phyloP scores from a whole-genome alignment of 1,140 invertebrate genomes.

The Phymastichus coffea region DNA sequence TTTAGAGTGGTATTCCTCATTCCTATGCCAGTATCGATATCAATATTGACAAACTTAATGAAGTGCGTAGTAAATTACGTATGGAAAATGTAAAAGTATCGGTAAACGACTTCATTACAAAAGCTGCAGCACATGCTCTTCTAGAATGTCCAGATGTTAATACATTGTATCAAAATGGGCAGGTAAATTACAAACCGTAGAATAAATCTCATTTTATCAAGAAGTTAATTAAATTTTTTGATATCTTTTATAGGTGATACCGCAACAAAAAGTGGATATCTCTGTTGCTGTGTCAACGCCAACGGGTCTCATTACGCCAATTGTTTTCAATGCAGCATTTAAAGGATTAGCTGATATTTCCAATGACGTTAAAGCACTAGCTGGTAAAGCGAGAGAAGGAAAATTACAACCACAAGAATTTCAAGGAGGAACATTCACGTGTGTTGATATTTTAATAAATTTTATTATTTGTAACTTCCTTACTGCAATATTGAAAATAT shows the following conservation, averaged over 20 bases:
- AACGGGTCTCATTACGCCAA: conserved; percentile 96
- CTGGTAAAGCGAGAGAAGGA: conserved; percentile 86
- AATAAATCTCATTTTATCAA: neutral
- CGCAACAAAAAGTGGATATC: conserved; percentile 77
- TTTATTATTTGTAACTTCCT: too few relatives aligned
- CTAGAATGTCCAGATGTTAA: conserved; percentile 92
- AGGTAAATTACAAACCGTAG: conserved; percentile 32
- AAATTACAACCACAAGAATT: conserved; percentile 96
- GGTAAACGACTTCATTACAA: conserved; percentile 96
- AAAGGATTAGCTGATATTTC: conserved; percentile 90
- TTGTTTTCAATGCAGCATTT: conserved; percentile 87
- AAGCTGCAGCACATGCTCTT: conserved; percentile 88
- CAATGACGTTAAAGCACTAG: conserved; percentile 78
- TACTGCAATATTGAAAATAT: too few relatives aligned
- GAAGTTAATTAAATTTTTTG: neutral
- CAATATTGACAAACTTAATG: conserved; percentile 68
- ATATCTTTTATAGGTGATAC: conserved; percentile 61
- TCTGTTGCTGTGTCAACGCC: conserved; percentile 95
- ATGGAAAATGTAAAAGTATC: conserved; percentile 83
- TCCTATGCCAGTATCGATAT: conserved; percentile 91
- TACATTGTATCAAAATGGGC: conserved; percentile 48
- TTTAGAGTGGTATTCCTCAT: conserved; percentile 80
- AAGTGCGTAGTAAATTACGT: conserved; percentile 64
- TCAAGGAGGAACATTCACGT: conserved; percentile 76
- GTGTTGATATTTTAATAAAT: conserved; percentile 24